Evolutionary conservation across 2,113 vertebrate species (phyloP).

Genomic region (Marmota monax): DNA sequence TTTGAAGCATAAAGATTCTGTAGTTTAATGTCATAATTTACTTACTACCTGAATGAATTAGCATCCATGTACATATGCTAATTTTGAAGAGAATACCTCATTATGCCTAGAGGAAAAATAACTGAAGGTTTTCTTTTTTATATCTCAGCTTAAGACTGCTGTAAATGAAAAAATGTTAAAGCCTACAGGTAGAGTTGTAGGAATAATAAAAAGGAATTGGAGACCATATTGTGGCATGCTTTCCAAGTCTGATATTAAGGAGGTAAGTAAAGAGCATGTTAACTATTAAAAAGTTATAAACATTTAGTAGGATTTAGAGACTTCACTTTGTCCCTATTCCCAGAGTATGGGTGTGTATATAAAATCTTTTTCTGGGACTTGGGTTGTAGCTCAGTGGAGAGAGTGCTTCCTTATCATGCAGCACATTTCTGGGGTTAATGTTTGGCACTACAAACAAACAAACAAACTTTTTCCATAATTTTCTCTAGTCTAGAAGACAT

Average conservation of each 20-base stretch:
- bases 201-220: constrained; percentile 98
- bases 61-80: background rate
- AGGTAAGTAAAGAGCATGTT: constrained; percentile 86
- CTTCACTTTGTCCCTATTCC: background rate
- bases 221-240: constrained; percentile 98
- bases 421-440: too few species aligned
- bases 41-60: background rate
- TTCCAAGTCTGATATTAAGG: constrained; percentile 95
- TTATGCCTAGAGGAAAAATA: background rate
- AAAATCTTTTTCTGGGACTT: background rate
- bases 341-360: background rate
- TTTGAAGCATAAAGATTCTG: constrained; percentile 66
- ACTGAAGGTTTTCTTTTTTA: background rate
- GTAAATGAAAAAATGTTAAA: constrained; percentile 87
- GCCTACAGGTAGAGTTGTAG: constrained; percentile 95
- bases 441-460: background rate
- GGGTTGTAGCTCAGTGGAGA: background rate
- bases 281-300: background rate
- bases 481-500: constrained; percentile 93
- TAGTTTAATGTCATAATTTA: constrained; percentile 68
- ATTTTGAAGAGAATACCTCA: background rate
- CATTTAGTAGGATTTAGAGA: background rate
- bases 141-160: constrained; percentile 87
- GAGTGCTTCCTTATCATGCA: background rate
- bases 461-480: constrained; percentile 18